Evolutionary conservation across 2,113 vertebrate genomes (phyloP).

Genomic region (Hymenochirus boettgeri): DNA sequence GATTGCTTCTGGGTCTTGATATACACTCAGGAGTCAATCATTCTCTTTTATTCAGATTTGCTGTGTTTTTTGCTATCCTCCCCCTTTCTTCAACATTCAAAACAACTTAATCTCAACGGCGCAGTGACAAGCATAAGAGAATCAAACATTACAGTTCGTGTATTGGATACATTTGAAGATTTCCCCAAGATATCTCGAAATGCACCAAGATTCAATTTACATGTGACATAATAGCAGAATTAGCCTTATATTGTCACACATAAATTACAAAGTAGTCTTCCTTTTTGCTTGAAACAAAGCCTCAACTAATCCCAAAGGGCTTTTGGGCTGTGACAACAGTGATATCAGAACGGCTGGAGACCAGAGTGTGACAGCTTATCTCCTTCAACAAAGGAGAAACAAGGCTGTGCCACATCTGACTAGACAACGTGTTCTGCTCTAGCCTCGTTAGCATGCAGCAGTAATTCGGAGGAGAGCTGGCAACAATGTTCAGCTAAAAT

Average conservation of each 20-base stretch:
- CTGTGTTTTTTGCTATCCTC: not conserved
- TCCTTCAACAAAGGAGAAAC: slow-evolving; percentile 1
- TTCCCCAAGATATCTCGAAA: not conserved
- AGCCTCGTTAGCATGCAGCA: slow-evolving; percentile 11
- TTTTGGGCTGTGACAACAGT: slow-evolving; percentile 6
- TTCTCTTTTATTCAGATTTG: not conserved
- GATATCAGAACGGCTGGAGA: slow-evolving; percentile 12
- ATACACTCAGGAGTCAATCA: not conserved
- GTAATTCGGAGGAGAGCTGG: not conserved
- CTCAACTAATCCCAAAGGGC: slow-evolving; percentile 14
- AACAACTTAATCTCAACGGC: slow-evolving; percentile 5
- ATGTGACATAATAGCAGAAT: slow-evolving; percentile 20
- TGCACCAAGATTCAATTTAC: slow-evolving; percentile 6
- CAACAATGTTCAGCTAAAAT: slow-evolving; percentile 1
- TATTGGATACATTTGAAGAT: not conserved
- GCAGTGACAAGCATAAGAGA: not conserved
- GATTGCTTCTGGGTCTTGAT: not conserved
- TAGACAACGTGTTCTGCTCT: not conserved
- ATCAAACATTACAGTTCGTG: not conserved
- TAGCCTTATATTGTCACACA: slow-evolving; percentile 16
- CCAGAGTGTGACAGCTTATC: slow-evolving; percentile 13
- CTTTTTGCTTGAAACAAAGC: slow-evolving; percentile 9
- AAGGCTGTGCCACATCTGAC: slow-evolving; percentile 1
- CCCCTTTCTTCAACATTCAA: not conserved
- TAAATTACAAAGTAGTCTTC: slow-evolving; percentile 9